Conservation (phyloP, 2,797 vertebrate species). For the Pogonophryne albipinna region DNA sequence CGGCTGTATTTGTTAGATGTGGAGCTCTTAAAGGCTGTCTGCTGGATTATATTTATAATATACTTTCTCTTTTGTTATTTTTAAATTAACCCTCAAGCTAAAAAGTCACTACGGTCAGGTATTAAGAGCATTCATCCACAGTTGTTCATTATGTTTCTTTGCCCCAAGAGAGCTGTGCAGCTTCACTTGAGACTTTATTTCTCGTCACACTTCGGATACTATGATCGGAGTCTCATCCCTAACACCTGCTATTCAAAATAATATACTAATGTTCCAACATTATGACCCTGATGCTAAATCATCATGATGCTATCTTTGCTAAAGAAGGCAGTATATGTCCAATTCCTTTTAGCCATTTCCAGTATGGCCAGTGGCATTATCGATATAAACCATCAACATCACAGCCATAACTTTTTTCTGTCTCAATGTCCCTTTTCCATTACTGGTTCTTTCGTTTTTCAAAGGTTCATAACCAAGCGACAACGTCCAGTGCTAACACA, state of each 20-base stretch:
- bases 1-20: constrained; percentile 11
- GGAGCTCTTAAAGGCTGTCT: constrained; percentile 8
- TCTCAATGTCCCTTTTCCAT: constrained; percentile 8
- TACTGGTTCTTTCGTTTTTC: too few relatives aligned
- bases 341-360: constrained; percentile 4
- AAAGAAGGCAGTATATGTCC: neutral
- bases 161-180: neutral
- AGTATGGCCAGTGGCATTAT: constrained; percentile 6
- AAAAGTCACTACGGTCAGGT: constrained; percentile 4
- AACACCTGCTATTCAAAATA: constrained; percentile 4
- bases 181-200: constrained; percentile 7
- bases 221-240: constrained; percentile 5
- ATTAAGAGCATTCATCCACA: neutral
- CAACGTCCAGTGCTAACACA: too few relatives aligned
- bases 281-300: constrained; percentile 33
- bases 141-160: neutral
- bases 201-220: constrained; percentile 15
- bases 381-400: neutral
- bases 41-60: constrained; percentile 5
- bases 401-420: neutral
- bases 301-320: constrained; percentile 12
- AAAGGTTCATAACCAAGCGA: too few relatives aligned
- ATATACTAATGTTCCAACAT: constrained; percentile 17
- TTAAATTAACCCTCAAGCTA: constrained; percentile 27
- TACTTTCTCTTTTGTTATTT: constrained; percentile 12